Evolutionary conservation across 2,113 vertebrate species (phyloP).

Genomic region (Monarcha castaneiventris): DNA sequence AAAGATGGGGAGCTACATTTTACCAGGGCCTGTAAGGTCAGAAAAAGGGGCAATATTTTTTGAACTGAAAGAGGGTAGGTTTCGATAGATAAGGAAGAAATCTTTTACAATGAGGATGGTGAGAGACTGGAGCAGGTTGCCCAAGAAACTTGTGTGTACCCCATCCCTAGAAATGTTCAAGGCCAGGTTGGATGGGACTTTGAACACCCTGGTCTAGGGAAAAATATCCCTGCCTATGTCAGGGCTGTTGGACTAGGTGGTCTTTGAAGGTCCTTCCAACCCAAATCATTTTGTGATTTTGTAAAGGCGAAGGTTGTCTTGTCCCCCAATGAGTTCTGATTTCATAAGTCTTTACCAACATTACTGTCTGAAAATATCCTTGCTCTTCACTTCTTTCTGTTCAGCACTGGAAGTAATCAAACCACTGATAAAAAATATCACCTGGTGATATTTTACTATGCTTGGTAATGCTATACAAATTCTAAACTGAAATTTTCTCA

Average conservation of each 20-base stretch:
- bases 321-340: background rate
- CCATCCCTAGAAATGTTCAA: background rate
- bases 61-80: background rate
- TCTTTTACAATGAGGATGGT: background rate
- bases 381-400: background rate
- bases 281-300: background rate
- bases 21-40: background rate
- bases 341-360: background rate
- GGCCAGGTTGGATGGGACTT: background rate
- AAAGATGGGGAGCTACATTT: background rate
- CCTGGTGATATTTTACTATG: background rate
- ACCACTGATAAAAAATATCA: background rate
- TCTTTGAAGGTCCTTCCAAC: background rate
- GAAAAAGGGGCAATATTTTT: background rate
- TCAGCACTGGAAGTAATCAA: too few species aligned
- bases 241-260: background rate
- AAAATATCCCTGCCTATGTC: background rate
- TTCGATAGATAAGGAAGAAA: background rate
- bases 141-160: background rate
- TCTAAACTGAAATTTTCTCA: conserved; percentile 39
- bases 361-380: background rate
- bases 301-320: background rate
- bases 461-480: background rate
- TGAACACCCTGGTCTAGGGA: background rate
- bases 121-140: background rate